Percentiles rank a stretch among this genome's conserved stretches.
These are phyloP conservation scores for Carlito syrichta DNA, from an alignment of 2,113 vertebrate genomes.

Conservation along the genomic window DNA sequence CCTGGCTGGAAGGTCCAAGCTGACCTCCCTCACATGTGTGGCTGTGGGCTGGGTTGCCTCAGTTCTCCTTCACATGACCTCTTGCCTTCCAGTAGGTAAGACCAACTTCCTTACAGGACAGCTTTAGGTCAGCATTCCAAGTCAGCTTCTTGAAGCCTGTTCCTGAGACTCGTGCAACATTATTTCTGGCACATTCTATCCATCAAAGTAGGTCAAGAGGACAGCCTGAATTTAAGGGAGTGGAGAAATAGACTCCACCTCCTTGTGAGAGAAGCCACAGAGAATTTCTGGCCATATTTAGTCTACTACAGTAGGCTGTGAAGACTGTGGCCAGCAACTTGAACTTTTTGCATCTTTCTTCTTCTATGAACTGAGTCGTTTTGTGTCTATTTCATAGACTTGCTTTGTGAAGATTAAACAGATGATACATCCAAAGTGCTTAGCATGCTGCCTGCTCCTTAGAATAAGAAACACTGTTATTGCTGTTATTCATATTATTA, in stretches of 20 bases:
- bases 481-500: background rate
- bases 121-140: background rate
- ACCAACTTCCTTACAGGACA: background rate
- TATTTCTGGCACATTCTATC: background rate
- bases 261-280: background rate
- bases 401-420: background rate
- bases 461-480: background rate
- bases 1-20: background rate
- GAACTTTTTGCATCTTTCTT: background rate
- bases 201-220: background rate
- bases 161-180: background rate
- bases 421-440: background rate
- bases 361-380: background rate
- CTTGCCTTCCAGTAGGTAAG: background rate
- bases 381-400: background rate
- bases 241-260: background rate
- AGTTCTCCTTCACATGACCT: background rate
- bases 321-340: background rate
- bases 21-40: background rate
- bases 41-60: background rate
- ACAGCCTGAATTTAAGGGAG: background rate
- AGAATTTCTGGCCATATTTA: background rate
- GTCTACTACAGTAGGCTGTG: background rate
- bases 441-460: accelerated
- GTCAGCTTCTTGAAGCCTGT: background rate